phyloP scores from a whole-genome alignment of 2,113 vertebrate genomes.

The Scatophagus argus region DNA sequence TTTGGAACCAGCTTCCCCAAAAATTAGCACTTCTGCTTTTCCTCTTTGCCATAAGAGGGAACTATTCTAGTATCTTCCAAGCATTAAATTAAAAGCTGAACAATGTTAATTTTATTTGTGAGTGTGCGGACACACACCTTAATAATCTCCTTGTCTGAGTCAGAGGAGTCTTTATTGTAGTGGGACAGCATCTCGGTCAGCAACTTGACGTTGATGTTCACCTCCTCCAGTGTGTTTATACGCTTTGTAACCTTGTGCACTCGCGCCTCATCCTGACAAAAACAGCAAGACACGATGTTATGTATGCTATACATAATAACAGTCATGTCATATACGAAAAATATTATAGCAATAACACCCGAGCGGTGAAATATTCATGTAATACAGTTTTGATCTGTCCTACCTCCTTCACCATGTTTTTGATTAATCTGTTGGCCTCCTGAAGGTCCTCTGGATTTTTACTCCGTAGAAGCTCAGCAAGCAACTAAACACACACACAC shows the following conservation, averaged over 20 bases:
- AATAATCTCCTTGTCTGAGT: conserved; percentile 93
- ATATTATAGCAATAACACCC: background rate
- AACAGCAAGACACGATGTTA: background rate
- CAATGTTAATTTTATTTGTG: background rate
- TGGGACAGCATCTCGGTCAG: conserved; percentile 95
- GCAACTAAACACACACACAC: conserved; percentile 82
- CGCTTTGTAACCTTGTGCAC: conserved; percentile 93
- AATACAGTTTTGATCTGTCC: conserved; percentile 46
- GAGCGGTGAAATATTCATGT: background rate
- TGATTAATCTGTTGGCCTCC: conserved; percentile 97
- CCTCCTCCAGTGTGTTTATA: conserved; percentile 92
- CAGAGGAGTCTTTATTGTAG: conserved; percentile 91
- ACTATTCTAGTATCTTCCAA: background rate
- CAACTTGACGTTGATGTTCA: conserved; percentile 94
- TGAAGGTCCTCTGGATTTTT: conserved; percentile 98
- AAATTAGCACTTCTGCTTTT: too few relatives aligned
- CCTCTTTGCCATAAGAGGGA: too few relatives aligned
- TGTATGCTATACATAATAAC: background rate
- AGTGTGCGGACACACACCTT: conserved; percentile 81
- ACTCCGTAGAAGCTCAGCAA: conserved; percentile 95
- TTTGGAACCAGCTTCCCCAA: too few relatives aligned
- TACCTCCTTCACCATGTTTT: conserved; percentile 99
- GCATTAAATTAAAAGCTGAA: background rate
- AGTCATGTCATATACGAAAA: background rate
- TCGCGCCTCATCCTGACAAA: conserved; percentile 93